Percentiles rank a stretch among this genome's conserved stretches.
phyloP scores from a whole-genome alignment of 2,888 invertebrate species.

The Scrobipalpa costella region DNA sequence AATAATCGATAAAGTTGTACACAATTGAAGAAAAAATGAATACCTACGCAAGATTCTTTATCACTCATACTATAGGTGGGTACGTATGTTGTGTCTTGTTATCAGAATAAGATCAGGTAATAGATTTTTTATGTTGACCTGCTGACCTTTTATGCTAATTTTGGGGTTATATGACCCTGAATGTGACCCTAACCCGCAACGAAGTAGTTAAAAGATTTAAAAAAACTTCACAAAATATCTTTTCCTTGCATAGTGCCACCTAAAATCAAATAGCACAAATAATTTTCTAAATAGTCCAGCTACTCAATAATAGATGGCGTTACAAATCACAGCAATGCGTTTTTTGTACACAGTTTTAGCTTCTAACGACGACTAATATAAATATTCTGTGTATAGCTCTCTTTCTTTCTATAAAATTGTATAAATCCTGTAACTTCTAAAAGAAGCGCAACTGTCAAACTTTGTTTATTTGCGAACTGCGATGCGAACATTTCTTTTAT shows the following conservation, averaged over 20 bases:
- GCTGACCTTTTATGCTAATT: too few relatives aligned
- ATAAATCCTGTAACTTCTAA: too few relatives aligned
- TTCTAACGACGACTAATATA: neutral
- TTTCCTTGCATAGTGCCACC: neutral
- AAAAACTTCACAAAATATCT: neutral
- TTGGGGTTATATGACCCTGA: too few relatives aligned
- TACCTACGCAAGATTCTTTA: neutral
- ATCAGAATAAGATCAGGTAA: too few relatives aligned
- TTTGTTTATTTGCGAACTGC: conserved; percentile 10
- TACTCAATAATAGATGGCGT: neutral
- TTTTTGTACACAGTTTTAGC: neutral
- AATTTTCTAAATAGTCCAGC: neutral
- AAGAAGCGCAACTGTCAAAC: neutral
- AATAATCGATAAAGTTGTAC: neutral
- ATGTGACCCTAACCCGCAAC: neutral
- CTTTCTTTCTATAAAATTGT: neutral
- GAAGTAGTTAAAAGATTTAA: neutral
- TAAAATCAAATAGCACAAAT: neutral
- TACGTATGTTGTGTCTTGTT: too few relatives aligned
- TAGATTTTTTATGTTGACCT: neutral
- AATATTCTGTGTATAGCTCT: neutral
- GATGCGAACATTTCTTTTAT: neutral
- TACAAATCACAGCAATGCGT: neutral
- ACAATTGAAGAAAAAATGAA: neutral
- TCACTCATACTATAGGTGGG: neutral